Percentiles rank a stretch among this genome's conserved stretches.
Evolutionary conservation across 2,888 invertebrate genomes (phyloP).

Genomic region (Cephus runcator): DNA sequence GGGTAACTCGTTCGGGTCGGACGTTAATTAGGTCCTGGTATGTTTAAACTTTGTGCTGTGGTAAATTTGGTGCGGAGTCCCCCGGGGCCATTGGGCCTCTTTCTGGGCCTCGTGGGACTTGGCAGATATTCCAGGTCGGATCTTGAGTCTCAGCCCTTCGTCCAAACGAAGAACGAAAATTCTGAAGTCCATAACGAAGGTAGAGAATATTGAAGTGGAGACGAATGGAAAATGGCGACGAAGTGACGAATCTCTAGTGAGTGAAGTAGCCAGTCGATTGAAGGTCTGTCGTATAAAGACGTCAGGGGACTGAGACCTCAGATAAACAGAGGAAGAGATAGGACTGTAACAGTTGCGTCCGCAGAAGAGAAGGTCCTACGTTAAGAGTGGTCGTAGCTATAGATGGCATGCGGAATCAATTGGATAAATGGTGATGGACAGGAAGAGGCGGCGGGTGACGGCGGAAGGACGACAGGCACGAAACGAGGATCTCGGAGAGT

Average conservation of each 20-base stretch:
- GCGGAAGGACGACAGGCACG: not conserved
- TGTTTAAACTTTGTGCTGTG: conserved; percentile 34
- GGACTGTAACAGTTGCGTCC: not conserved
- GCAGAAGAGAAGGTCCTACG: not conserved
- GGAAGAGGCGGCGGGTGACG: not conserved
- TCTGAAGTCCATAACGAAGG: not conserved
- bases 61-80: conserved; percentile 8
- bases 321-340: not conserved
- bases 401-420: not conserved
- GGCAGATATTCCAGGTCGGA: conserved; percentile 14
- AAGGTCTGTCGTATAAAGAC: conserved; percentile 31
- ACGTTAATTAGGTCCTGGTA: conserved; percentile 37
- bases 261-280: conserved; percentile 26
- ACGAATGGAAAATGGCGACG: not conserved
- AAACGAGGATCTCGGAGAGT: not conserved
- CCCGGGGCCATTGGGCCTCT: conserved; percentile 3
- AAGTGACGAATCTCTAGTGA: not conserved
- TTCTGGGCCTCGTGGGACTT: not conserved
- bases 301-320: conserved; percentile 26
- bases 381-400: not conserved
- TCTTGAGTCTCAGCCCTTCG: not conserved
- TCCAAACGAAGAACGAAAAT: not conserved
- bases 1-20: conserved; percentile 36
- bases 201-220: not conserved
- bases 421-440: not conserved